These are phyloP conservation scores for Aelia acuminata DNA, from an alignment of 2,888 invertebrate genomes.

Conservation along the genomic window DNA sequence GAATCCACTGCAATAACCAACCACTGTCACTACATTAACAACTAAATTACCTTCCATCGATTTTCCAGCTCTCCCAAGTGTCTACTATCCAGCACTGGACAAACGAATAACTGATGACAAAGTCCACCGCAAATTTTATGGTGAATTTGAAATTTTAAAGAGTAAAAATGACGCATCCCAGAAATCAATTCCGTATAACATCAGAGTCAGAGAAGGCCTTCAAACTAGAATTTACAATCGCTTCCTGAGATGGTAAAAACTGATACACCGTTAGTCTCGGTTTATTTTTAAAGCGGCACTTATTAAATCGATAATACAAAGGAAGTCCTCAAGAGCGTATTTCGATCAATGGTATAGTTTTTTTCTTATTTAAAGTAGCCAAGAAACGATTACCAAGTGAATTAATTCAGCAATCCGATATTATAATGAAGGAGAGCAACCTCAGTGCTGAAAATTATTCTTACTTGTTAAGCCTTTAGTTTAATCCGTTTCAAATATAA, in stretches of 20 bases:
- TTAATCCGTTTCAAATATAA: too few relatives aligned
- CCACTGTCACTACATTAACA: neutral
- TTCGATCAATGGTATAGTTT: too few relatives aligned
- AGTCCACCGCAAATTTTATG: neutral
- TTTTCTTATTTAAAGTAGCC: too few relatives aligned
- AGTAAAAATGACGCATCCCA: neutral
- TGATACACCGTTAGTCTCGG: neutral
- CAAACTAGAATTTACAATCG: neutral
- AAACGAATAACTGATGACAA: neutral
- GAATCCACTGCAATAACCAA: neutral
- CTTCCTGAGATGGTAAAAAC: neutral
- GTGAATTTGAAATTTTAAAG: neutral
- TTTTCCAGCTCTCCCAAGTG: neutral
- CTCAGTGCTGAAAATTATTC: too few relatives aligned
- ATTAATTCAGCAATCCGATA: too few relatives aligned
- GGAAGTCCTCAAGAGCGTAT: neutral
- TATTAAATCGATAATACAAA: neutral
- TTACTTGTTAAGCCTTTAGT: too few relatives aligned
- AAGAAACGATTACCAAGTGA: too few relatives aligned
- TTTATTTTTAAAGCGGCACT: neutral
- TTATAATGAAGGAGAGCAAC: too few relatives aligned
- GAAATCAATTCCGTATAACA: conserved; percentile 9
- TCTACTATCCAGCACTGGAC: neutral
- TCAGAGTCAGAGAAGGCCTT: neutral
- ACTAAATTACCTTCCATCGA: neutral